Conservation (phyloP, 2,797 vertebrate genomes). For the Masticophis lateralis region DNA sequence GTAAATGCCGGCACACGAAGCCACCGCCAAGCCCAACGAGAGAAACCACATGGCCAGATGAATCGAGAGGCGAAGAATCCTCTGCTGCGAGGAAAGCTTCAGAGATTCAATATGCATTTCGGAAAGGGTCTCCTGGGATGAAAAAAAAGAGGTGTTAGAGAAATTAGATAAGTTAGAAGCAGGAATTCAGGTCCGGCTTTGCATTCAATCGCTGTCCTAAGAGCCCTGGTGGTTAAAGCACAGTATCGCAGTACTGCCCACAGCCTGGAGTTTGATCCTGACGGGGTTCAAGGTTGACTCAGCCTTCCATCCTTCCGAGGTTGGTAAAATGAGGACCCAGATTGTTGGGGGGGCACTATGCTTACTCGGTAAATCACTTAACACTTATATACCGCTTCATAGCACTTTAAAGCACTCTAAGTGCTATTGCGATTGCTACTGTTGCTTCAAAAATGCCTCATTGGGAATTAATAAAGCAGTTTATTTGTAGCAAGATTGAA, state of each 20-base stretch:
- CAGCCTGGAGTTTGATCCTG: neutral
- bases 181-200: neutral
- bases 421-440: neutral
- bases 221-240: neutral
- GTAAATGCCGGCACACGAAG: slow-evolving; percentile 79
- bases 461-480: neutral
- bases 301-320: neutral
- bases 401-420: neutral
- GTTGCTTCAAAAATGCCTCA: neutral
- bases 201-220: neutral
- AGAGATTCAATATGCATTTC: slow-evolving; percentile 70
- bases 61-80: slow-evolving; percentile 60
- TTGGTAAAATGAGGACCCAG: neutral
- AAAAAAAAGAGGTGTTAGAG: neutral
- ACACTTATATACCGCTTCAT: neutral
- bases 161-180: neutral
- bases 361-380: neutral
- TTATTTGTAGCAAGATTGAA: neutral
- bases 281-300: neutral
- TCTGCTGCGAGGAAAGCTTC: slow-evolving; percentile 66
- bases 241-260: neutral
- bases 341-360: neutral
- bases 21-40: slow-evolving; percentile 73
- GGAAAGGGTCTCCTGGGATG: slow-evolving; percentile 82
- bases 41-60: slow-evolving; percentile 79